Conservation (phyloP, 2,797 vertebrate species). For the Leptatherina wallacei region DNA sequence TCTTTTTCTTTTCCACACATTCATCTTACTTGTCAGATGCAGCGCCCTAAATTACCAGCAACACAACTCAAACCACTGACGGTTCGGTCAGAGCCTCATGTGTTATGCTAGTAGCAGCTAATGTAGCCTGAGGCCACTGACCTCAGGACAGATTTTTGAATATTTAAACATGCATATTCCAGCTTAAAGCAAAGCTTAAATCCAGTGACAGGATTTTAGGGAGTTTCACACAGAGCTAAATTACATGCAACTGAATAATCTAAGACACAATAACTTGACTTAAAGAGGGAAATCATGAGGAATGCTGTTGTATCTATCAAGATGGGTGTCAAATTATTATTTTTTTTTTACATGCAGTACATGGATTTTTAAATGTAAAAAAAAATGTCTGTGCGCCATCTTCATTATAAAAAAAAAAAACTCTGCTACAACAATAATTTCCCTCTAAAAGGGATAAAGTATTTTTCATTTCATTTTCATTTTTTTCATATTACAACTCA, state of each 20-base stretch:
- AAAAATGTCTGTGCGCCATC: too few relatives aligned
- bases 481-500: too few relatives aligned
- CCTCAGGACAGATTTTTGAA: slow-evolving; percentile 16
- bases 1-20: not conserved
- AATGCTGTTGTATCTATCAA: not conserved
- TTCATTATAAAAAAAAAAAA: too few relatives aligned
- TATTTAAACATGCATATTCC: slow-evolving; percentile 1
- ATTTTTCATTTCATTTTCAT: too few relatives aligned
- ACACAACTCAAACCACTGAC: not conserved
- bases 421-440: too few relatives aligned
- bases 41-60: not conserved
- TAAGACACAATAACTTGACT: not conserved
- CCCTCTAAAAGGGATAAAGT: too few relatives aligned
- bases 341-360: not conserved
- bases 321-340: too few relatives aligned
- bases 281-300: not conserved
- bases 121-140: slow-evolving; percentile 1
- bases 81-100: not conserved
- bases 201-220: not conserved
- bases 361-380: not conserved
- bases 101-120: not conserved
- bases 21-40: slow-evolving; percentile 2
- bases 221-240: not conserved
- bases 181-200: not conserved
- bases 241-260: not conserved